Percentiles rank a stretch among this genome's conserved stretches.
Conservation (phyloP, 2,888 invertebrate species). For the Uropetala carovei region DNA sequence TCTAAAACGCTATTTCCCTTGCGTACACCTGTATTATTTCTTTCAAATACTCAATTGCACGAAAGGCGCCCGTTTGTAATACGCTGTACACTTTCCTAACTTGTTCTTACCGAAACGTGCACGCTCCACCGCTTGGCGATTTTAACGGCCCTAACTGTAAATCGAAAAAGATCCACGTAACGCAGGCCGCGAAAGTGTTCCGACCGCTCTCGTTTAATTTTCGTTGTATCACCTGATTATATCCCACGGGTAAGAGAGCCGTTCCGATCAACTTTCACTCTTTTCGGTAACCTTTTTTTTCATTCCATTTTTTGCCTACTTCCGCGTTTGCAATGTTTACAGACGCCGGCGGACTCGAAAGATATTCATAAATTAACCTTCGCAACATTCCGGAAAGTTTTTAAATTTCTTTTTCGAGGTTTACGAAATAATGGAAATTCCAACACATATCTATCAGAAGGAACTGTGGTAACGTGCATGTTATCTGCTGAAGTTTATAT, state of each 20-base stretch:
- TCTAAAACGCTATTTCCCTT: no score
- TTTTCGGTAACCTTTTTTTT: neutral
- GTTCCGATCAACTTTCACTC: conserved; percentile 9
- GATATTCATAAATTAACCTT: no score
- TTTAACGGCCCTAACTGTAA: neutral
- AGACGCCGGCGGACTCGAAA: neutral
- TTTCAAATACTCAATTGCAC: no score
- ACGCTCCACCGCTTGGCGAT: neutral
- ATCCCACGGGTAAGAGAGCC: neutral
- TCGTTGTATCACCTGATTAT: neutral
- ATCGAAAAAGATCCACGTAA: neutral
- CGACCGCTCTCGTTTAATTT: neutral
- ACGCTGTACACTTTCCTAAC: no score
- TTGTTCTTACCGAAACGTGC: neutral
- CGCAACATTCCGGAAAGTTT: no score
- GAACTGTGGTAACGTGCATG: no score
- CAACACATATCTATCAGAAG: neutral
- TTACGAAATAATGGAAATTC: no score
- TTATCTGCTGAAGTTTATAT: no score
- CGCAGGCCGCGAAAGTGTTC: neutral
- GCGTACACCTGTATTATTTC: no score
- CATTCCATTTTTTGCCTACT: neutral
- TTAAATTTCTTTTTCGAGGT: no score
- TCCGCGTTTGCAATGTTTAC: neutral
- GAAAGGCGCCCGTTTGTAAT: no score